Evolutionary conservation across 1,140 invertebrate species (phyloP).

Genomic region (Protaetia brevitarsis): DNA sequence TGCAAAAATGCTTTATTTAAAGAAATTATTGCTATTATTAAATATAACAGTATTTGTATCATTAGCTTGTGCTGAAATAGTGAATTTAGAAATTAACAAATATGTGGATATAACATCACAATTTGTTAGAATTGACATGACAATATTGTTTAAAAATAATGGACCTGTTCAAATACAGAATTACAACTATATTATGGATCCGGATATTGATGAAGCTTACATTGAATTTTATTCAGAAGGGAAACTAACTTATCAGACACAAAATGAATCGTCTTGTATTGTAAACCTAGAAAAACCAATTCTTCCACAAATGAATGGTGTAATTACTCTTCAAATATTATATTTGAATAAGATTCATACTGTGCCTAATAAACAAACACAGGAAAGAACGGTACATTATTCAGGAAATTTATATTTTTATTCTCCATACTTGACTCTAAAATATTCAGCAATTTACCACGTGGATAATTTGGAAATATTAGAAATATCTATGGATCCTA

Average conservation of each 20-base stretch:
- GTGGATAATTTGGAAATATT: background rate
- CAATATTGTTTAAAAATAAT: background rate
- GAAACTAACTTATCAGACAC: background rate
- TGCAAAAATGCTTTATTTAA: background rate
- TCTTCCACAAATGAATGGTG: background rate
- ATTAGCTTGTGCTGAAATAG: background rate
- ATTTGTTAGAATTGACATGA: background rate
- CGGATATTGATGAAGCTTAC: background rate
- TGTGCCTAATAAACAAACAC: background rate
- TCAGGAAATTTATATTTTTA: conserved; percentile 25
- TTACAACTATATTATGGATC: conserved; percentile 11
- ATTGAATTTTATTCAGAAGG: background rate
- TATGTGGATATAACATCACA: background rate
- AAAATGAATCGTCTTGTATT: conserved; percentile 1
- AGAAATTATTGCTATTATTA: background rate
- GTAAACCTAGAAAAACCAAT: conserved; percentile 4
- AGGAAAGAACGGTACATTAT: conserved; percentile 6
- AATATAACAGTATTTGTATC: background rate
- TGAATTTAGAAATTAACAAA: background rate
- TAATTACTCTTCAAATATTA: background rate
- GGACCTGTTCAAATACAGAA: background rate
- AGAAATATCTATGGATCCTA: background rate
- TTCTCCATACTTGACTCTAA: conserved; percentile 26
- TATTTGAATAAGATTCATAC: conserved; percentile 15
- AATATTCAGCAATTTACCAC: background rate